These are phyloP conservation scores for Nothobranchius kuhntae DNA, from an alignment of 2,113 vertebrate species.

Conservation along the genomic window DNA sequence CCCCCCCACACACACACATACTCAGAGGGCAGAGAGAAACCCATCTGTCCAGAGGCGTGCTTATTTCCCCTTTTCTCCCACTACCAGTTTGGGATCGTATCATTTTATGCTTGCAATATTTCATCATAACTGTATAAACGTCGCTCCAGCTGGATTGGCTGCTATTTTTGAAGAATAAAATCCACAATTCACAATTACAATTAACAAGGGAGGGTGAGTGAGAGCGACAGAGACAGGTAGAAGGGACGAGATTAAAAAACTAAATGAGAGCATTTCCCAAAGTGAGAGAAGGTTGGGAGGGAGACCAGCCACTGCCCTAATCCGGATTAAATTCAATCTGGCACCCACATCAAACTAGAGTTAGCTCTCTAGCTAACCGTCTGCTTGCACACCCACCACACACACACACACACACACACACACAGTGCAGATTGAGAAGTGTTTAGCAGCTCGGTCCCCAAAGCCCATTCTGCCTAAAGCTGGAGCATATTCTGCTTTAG, in stretches of 20 bases:
- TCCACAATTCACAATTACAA: conserved; percentile 53
- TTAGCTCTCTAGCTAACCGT: conserved; percentile 75
- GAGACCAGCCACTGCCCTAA: conserved; percentile 71
- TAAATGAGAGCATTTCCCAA: conserved; percentile 52
- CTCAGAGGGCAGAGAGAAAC: conserved; percentile 45
- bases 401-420: conserved; percentile 27
- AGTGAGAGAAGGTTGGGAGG: conserved; percentile 35
- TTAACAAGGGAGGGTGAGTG: conserved; percentile 47
- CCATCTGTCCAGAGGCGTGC: conserved; percentile 67
- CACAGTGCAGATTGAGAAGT: conserved; percentile 65
- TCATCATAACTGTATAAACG: conserved; percentile 60
- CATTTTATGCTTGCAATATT: conserved; percentile 72
- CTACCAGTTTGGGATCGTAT: conserved; percentile 69
- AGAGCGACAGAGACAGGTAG: conserved; percentile 37
- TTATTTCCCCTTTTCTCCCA: conserved; percentile 59
- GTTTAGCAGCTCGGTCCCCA: conserved; percentile 75
- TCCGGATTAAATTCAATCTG: conserved; percentile 87
- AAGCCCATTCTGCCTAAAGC: conserved; percentile 79
- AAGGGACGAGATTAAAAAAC: conserved; percentile 19
- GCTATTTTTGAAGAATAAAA: conserved; percentile 49
- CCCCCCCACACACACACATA: conserved; percentile 19
- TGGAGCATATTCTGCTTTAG: conserved; percentile 75
- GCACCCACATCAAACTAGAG: conserved; percentile 82
- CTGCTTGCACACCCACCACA: conserved; percentile 56
- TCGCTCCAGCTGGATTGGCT: conserved; percentile 53